These are phyloP conservation scores for Anseranas semipalmata DNA, from an alignment of 2,113 vertebrate genomes.

Conservation along the genomic window DNA sequence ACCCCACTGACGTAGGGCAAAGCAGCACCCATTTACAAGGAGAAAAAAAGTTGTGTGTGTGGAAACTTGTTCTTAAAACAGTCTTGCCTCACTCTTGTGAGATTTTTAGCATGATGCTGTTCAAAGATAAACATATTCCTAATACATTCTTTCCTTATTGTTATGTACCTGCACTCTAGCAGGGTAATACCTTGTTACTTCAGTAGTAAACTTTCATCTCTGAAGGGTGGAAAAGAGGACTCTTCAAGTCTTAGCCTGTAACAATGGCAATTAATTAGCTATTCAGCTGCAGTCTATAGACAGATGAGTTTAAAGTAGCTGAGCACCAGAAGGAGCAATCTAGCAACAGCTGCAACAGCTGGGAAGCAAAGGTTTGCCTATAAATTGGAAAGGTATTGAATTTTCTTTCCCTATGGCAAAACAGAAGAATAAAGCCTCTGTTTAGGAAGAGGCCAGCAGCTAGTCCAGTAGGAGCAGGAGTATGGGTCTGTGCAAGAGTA, in stretches of 20 bases:
- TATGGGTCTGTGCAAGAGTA: accelerated
- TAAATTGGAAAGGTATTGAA: neutral
- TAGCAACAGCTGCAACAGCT: neutral
- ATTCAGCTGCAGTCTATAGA: neutral
- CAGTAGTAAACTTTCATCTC: neutral
- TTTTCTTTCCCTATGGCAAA: neutral
- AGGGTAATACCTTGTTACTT: neutral
- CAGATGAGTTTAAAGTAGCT: neutral
- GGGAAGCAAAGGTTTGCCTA: neutral
- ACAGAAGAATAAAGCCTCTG: neutral
- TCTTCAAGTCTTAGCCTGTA: neutral
- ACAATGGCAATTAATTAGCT: neutral
- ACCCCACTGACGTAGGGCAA: neutral
- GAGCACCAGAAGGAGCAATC: neutral
- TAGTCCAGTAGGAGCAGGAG: neutral
- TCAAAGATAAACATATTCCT: neutral
- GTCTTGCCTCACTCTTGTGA: neutral
- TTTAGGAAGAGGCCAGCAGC: neutral
- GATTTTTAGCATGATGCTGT: neutral
- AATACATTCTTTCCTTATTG: neutral
- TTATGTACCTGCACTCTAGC: neutral
- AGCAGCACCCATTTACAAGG: neutral
- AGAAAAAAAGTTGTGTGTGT: accelerated
- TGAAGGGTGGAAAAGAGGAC: neutral
- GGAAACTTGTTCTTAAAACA: neutral